Evolutionary conservation across 1,140 invertebrate species (phyloP).

Genomic region (Zaprionus camerounensis): DNA sequence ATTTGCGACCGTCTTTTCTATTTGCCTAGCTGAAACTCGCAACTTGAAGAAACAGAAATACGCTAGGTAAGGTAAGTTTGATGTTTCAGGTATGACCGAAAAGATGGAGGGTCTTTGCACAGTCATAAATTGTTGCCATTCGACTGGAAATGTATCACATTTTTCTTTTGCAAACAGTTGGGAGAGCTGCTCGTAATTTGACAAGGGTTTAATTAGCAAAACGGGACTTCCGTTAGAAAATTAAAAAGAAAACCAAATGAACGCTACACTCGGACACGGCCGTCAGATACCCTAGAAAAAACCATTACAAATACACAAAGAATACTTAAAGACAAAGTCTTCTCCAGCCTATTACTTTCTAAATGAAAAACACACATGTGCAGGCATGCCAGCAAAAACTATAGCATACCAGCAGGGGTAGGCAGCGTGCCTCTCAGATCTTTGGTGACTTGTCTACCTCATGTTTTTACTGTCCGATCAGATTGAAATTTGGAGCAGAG

Average conservation of each 20-base stretch:
- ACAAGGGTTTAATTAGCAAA: slow-evolving; percentile 14
- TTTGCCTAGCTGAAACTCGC: neutral
- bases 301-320: no score
- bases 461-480: no score
- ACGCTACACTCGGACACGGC: no score
- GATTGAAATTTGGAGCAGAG: no score
- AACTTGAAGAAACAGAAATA: slow-evolving; percentile 13
- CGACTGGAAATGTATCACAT: neutral
- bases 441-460: no score
- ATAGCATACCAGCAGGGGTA: no score
- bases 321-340: no score
- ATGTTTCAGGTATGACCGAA: neutral
- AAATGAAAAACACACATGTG: no score
- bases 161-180: neutral
- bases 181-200: slow-evolving; percentile 1
- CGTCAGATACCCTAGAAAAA: no score
- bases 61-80: slow-evolving; percentile 15
- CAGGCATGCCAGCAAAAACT: no score
- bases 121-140: neutral
- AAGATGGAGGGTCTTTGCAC: neutral
- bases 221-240: neutral
- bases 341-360: no score
- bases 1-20: slow-evolving; percentile 13
- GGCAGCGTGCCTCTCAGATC: no score
- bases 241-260: neutral